Percentiles rank a stretch among this genome's conserved stretches.
These are phyloP conservation scores for Gambusia affinis DNA, from an alignment of 2,113 vertebrate genomes.

Conservation along the genomic window DNA sequence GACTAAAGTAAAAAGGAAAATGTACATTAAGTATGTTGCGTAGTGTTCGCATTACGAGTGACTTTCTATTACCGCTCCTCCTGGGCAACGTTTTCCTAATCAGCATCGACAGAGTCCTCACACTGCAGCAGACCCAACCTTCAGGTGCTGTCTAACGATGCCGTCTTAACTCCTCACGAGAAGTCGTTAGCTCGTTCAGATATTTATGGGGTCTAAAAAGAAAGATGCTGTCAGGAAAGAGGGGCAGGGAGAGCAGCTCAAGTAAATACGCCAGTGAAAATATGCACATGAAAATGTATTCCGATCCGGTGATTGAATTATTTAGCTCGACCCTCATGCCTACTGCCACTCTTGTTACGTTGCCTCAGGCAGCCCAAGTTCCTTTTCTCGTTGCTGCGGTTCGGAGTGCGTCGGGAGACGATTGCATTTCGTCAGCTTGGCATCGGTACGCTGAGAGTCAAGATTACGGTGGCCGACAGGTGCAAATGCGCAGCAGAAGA, in stretches of 20 bases:
- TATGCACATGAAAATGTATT: constrained; percentile 72
- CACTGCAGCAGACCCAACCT: constrained; percentile 48
- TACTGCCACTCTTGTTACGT: constrained; percentile 61
- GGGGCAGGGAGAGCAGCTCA: constrained; percentile 31
- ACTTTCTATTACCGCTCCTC: constrained; percentile 21
- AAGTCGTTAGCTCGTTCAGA: constrained; percentile 67
- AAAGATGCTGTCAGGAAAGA: constrained; percentile 47
- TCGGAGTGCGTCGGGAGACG: constrained; percentile 32
- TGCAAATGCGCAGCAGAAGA: too few relatives aligned
- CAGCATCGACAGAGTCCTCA: constrained; percentile 52
- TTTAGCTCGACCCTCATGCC: constrained; percentile 69
- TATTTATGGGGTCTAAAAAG: constrained; percentile 64
- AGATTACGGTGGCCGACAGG: too few relatives aligned
- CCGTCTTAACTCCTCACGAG: constrained; percentile 68
- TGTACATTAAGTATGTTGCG: constrained; percentile 18
- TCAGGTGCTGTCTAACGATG: constrained; percentile 64
- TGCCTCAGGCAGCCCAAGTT: constrained; percentile 55
- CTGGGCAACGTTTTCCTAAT: constrained; percentile 56
- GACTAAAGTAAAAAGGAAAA: constrained; percentile 12
- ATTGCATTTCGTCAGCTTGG: constrained; percentile 11
- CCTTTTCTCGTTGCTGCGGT: constrained; percentile 37
- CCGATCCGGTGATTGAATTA: constrained; percentile 71
- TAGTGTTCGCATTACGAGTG: constrained; percentile 27
- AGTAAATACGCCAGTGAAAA: constrained; percentile 62
- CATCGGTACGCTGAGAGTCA: constrained; percentile 6